phyloP scores from a whole-genome alignment of 2,888 invertebrate species.

The Agriopis marginaria region DNA sequence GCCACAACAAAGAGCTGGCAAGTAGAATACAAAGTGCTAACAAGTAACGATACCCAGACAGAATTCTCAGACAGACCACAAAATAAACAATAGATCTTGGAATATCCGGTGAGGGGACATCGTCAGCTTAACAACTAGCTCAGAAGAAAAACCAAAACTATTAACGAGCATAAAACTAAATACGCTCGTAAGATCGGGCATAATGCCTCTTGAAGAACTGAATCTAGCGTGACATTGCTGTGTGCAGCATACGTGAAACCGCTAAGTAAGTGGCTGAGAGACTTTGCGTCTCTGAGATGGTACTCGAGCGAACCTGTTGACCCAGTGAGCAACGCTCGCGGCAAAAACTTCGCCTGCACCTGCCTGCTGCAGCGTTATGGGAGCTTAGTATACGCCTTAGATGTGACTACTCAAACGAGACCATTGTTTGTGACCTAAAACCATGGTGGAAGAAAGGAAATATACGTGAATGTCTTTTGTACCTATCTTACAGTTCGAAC shows the following conservation, averaged over 20 bases:
- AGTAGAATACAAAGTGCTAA: constrained; percentile 48
- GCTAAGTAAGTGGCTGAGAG: constrained; percentile 77
- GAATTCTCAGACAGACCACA: constrained; percentile 70
- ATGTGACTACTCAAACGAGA: constrained; percentile 60
- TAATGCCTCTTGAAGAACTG: constrained; percentile 45
- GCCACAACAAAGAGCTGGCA: constrained; percentile 29
- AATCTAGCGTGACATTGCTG: constrained; percentile 48
- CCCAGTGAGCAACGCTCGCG: constrained; percentile 75
- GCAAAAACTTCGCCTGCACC: constrained; percentile 72
- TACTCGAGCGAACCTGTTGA: constrained; percentile 79
- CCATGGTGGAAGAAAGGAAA: constrained; percentile 50
- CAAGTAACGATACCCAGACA: constrained; percentile 55
- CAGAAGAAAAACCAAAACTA: constrained; percentile 52
- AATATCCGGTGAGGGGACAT: constrained; percentile 70
- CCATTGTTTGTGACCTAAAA: constrained; percentile 67
- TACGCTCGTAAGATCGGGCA: constrained; percentile 40
- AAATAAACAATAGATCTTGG: constrained; percentile 78
- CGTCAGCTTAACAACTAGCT: constrained; percentile 70
- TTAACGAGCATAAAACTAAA: constrained; percentile 46
- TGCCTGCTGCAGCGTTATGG: constrained; percentile 62
- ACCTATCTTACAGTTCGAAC: constrained; percentile 7
- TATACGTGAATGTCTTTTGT: constrained; percentile 33
- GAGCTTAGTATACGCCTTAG: constrained; percentile 54
- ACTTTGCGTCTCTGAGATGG: constrained; percentile 69
- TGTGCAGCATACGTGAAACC: constrained; percentile 58